Evolutionary conservation across 2,797 vertebrate species (phyloP).

Genomic region (Sebastes nivosus): DNA sequence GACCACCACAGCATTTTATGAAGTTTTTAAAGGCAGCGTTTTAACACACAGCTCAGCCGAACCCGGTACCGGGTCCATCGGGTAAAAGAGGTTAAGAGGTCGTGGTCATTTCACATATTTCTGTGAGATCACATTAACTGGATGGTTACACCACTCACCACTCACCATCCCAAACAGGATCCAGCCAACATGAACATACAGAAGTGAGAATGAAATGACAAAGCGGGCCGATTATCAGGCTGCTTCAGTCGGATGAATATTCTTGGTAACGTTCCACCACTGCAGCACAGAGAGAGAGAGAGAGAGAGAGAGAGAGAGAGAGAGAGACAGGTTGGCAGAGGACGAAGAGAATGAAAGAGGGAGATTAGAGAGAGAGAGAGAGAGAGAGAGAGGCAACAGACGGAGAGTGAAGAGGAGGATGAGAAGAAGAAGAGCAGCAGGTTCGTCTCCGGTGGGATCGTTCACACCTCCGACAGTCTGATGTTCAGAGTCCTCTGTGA

Average conservation of each 20-base stretch:
- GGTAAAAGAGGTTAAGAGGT: too few species aligned
- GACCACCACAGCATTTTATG: too few species aligned
- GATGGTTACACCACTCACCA: too few species aligned
- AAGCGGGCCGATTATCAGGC: not conserved
- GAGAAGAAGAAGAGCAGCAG: conserved; percentile 17
- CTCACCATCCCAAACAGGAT: too few species aligned
- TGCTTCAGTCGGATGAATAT: not conserved
- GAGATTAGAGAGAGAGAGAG: not conserved
- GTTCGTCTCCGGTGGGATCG: not conserved
- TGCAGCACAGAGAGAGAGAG: not conserved
- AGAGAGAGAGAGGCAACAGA: not conserved
- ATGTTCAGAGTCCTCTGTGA: not conserved
- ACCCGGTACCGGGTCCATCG: too few species aligned
- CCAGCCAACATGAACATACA: too few species aligned
- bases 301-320: not conserved
- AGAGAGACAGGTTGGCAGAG: conserved; percentile 2
- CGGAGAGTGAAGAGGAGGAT: conserved; percentile 15
- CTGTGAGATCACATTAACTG: too few species aligned
- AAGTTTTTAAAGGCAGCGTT: too few species aligned
- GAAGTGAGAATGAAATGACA: not conserved
- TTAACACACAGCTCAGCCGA: too few species aligned
- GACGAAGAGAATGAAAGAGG: not conserved
- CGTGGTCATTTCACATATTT: too few species aligned
- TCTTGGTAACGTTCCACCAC: not conserved
- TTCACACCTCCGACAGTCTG: conserved; percentile 24